Evolutionary conservation across 2,113 vertebrate species (phyloP), one percentile per base, ranked within the genome.

Genomic region (Cacatua alba): DNA sequence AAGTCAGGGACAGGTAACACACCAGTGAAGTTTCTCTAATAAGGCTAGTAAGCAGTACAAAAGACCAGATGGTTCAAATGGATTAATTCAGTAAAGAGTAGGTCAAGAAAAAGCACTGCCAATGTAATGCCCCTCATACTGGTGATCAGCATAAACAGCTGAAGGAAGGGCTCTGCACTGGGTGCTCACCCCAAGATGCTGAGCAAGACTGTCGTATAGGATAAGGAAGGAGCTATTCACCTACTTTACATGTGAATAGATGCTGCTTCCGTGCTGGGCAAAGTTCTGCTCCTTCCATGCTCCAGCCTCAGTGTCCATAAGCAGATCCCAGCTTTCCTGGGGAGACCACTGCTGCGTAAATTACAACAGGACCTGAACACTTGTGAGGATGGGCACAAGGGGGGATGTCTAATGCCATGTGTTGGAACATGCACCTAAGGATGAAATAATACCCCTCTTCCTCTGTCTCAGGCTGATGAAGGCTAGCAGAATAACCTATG

Each of bases 361-460:
- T 62, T 44, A 13, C 14, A 51, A 9, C 12, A 35, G 29, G 29
- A 48, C 63, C n/a, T 37, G 39, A 13, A 14, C 7, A 5, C 11
- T 17, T 49, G 8, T 37, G 13, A 67, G 21, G 28, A 20, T 14
- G 12, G 35, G 39, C 29, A 24, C 13, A 60, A 48, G 7, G 51
- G 0, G 2, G 12, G 3, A 13, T 65, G 28, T 33, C 33, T 48
- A 57, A 25, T 4, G 8, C 9, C 33, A 49, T 1, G 0, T 17
- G 35, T 41, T 80, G 70, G 29, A 65, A 69, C 10, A 7, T 2
- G 2, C n/a, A 74, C 2, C 5, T n/a, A 20, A n/a, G 43, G 24
- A 29, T 4, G 21, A 68, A 60, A 26, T 26, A 70, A 26, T 17
- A 17, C 5, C 8, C 13, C 5, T 68, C 33, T 46, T 64, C 20